These are phyloP conservation scores for Saccopteryx leptura DNA, from an alignment of 2,113 vertebrate species.

Conservation along the genomic window DNA sequence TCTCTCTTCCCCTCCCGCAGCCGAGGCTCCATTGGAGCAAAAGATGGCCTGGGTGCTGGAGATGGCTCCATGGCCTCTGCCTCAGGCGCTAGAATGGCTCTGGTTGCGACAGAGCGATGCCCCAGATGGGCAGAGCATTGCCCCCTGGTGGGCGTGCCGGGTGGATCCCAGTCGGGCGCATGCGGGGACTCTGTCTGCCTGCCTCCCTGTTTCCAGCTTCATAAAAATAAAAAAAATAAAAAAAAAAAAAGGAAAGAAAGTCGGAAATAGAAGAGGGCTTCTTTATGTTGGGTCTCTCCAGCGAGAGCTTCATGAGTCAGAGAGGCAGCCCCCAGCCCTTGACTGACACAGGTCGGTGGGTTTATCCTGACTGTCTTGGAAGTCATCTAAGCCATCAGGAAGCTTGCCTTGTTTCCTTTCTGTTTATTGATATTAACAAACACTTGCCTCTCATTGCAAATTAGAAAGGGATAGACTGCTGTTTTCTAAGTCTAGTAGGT, in stretches of 20 bases:
- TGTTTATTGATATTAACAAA: not conserved
- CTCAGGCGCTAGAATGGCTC: too few species aligned
- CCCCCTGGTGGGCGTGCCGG: too few species aligned
- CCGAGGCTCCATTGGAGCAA: too few species aligned
- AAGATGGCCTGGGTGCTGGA: too few species aligned
- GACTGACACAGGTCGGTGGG: not conserved
- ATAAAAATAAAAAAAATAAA: too few species aligned
- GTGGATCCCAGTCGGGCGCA: too few species aligned
- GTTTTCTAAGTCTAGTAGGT: conserved; percentile 4
- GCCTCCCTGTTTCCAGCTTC: too few species aligned
- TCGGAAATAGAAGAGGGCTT: not conserved
- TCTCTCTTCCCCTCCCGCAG: too few species aligned
- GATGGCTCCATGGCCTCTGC: too few species aligned
- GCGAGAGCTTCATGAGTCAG: not conserved
- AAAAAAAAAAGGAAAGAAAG: not conserved
- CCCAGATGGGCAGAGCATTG: too few species aligned
- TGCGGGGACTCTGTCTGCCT: too few species aligned
- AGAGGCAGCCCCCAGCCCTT: not conserved
- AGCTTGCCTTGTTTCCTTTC: not conserved
- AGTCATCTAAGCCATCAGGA: not conserved
- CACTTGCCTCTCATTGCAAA: not conserved
- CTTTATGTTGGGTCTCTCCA: not conserved
- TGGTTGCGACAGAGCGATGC: too few species aligned
- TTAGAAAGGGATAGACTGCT: not conserved
- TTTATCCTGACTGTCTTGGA: not conserved